phyloP scores from a whole-genome alignment of 2,888 invertebrate species.

The Lacanobia oleracea region DNA sequence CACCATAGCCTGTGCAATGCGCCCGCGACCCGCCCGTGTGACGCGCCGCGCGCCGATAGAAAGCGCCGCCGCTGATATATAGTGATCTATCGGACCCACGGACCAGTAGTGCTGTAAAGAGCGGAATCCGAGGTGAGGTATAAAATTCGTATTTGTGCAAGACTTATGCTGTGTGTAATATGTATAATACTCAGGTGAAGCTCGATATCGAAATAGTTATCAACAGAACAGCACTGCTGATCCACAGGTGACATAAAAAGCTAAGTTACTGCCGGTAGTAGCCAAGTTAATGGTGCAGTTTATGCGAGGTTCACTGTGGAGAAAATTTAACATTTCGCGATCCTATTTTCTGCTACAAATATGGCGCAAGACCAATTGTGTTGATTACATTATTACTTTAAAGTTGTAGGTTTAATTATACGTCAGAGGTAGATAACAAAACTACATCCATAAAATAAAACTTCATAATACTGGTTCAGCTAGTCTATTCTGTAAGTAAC shows the following conservation, averaged over 20 bases:
- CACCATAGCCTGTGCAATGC: constrained; percentile 6
- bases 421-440: no score
- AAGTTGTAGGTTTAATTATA: background rate
- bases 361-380: background rate
- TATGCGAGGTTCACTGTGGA: background rate
- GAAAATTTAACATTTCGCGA: background rate
- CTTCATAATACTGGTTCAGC: background rate
- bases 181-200: no score
- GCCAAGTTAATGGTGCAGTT: background rate
- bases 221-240: no score
- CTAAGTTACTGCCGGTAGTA: background rate
- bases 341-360: background rate
- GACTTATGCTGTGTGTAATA: no score
- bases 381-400: background rate
- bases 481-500: no score
- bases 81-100: constrained; percentile 11
- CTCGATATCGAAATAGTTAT: no score
- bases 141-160: no score
- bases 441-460: background rate
- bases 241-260: constrained; percentile 7
- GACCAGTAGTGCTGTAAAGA: no score
- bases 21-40: background rate
- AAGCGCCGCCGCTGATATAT: constrained; percentile 31
- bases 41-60: constrained; percentile 25
- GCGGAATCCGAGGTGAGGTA: no score